Base-by-base conservation (phyloP, 2,113 vertebrate genomes). In the Actenoides hombroni region DNA sequence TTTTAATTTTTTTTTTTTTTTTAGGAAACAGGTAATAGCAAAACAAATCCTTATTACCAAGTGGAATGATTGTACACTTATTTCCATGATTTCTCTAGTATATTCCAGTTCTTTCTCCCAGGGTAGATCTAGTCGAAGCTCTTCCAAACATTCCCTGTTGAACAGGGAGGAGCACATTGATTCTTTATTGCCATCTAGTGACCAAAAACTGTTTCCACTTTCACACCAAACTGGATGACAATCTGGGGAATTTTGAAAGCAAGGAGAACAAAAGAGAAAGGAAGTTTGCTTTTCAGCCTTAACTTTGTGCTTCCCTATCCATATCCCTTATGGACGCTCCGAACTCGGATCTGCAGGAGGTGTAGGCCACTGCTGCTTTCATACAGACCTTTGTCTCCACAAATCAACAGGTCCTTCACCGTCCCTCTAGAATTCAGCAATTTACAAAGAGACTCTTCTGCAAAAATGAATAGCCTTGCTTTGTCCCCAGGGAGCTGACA, bases 141-240 rank as follows among this genome's bases (percentile, higher is more conserved):
- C 23, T 2, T 6, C 1, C 2, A 2, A 25, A 6, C 28, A 10
- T 48, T 9, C 5, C 40, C 5, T 0, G 10, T 4, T 0, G 40
- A 11, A 7, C 39, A 20, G 16, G 16, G 33, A 48, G 5, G 26
- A 6, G 19, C 68, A 21, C 39, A 1, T 3, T 4, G 48, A 18
- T 60, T 35, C 89, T 74, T n/a, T 57, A 44, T 54, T 70, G 95
- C 96, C 95, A 94, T 70, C 96, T 95, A 74, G 81, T 26, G 96
- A 63, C 82, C 29, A 18, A 10, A 49, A 69, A 33, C 18, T 16
- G 2, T 19, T 54, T 48, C 54, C 31, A 21, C 26, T 10, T 8
- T 10, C 39, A 31, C 26, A 26, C 57, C n/a, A 17, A 28, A 17
- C 25, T 8, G 40, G 28, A 5, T 26, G 17, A 5, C 28, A 39